These are phyloP conservation scores for Pogonocichla stellata DNA, from an alignment of 2,113 vertebrate genomes.

Conservation along the genomic window DNA sequence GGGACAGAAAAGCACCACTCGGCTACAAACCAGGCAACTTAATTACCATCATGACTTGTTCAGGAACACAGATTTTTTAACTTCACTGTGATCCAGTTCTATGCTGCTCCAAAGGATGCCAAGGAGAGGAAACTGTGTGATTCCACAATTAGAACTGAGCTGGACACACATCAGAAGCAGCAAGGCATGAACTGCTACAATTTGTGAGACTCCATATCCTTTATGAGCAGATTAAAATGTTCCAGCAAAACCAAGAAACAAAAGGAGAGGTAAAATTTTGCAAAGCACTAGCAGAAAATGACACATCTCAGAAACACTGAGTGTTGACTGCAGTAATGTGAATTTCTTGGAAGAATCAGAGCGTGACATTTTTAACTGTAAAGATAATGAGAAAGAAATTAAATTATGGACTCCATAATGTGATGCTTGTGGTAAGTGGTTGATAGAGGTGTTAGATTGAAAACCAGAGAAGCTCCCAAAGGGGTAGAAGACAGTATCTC, in stretches of 20 bases:
- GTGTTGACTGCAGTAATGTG: not conserved
- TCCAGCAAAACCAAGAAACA: slow-evolving; percentile 4
- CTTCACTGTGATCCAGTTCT: slow-evolving; percentile 50
- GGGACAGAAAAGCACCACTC: slow-evolving; percentile 70
- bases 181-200: slow-evolving; percentile 42
- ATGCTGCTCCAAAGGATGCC: slow-evolving; percentile 50
- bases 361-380: not conserved
- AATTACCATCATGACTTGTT: slow-evolving; percentile 63
- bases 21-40: slow-evolving; percentile 66
- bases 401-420: not conserved
- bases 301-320: not conserved
- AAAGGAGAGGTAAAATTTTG: slow-evolving; percentile 1
- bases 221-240: slow-evolving; percentile 27
- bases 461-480: not conserved
- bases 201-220: slow-evolving; percentile 32
- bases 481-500: not conserved
- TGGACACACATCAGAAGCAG: slow-evolving; percentile 64
- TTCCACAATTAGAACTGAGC: slow-evolving; percentile 63
- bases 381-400: slow-evolving; percentile 10
- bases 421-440: not conserved
- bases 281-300: not conserved
- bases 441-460: not conserved
- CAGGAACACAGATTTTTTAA: slow-evolving; percentile 60
- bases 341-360: not conserved
- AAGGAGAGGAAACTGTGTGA: slow-evolving; percentile 43